Conservation (phyloP, 2,888 invertebrate genomes). For the Cosmorhoe ocellata region DNA sequence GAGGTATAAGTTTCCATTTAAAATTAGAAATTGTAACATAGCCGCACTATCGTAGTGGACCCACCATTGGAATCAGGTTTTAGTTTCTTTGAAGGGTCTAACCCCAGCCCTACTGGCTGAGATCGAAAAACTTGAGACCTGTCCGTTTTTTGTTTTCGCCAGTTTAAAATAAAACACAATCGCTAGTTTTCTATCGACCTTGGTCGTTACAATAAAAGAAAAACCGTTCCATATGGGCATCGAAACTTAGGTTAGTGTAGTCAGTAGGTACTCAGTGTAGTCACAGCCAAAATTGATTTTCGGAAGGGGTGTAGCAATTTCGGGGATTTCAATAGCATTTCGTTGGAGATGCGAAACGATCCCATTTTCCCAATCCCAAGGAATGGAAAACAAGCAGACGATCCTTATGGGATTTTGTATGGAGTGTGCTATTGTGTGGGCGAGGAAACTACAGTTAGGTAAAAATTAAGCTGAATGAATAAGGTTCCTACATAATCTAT, state of each 20-base stretch:
- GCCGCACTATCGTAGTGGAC: no score
- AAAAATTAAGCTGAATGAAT: no score
- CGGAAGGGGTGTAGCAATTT: slow-evolving; percentile 11
- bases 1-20: no score
- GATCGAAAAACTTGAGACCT: no score
- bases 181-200: background rate
- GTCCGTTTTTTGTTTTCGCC: no score
- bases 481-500: no score
- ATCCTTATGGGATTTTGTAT: slow-evolving; percentile 11
- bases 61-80: no score
- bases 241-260: slow-evolving; percentile 1
- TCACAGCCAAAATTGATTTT: slow-evolving; percentile 13
- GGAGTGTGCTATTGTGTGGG: background rate
- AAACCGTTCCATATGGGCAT: background rate
- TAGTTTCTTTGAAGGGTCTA: no score
- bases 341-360: slow-evolving; percentile 5
- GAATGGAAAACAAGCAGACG: slow-evolving; percentile 21
- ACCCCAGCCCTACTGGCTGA: no score
- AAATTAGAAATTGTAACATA: no score
- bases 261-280: no score
- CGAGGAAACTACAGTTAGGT: background rate
- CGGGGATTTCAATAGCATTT: slow-evolving; percentile 12
- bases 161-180: background rate
- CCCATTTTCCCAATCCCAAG: slow-evolving; percentile 9
- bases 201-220: slow-evolving; percentile 1